These are phyloP conservation scores for Oreochromis tanganicae DNA, from an alignment of 2,113 vertebrate species.

Conservation along the genomic window DNA sequence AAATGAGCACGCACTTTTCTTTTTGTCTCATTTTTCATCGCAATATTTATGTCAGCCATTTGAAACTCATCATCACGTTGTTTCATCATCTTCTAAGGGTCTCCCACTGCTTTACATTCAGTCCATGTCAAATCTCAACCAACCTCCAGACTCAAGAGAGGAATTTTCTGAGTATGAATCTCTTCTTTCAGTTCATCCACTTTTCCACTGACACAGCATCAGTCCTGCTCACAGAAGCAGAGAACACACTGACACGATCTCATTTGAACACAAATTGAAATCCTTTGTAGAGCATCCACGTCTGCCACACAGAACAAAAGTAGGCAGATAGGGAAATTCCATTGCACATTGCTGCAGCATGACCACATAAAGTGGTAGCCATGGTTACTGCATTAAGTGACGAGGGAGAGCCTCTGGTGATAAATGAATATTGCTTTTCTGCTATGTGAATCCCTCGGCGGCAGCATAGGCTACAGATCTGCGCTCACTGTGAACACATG, in stretches of 20 bases:
- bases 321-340: background rate
- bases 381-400: constrained; percentile 29
- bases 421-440: background rate
- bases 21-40: too few species aligned
- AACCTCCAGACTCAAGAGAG: background rate
- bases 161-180: background rate
- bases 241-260: background rate
- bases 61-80: too few species aligned
- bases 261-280: background rate
- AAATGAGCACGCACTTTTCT: background rate
- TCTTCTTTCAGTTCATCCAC: background rate
- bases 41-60: background rate
- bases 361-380: constrained; percentile 15
- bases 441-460: background rate
- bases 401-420: background rate
- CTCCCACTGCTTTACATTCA: background rate
- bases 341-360: background rate
- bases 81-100: background rate
- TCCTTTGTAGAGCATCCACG: background rate
- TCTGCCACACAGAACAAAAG: background rate
- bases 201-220: background rate
- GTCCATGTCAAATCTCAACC: background rate
- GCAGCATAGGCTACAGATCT: background rate
- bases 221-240: background rate
- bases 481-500: background rate